Evolutionary conservation across 2,797 vertebrate species (phyloP).

Genomic region (Nannoperca australis): DNA sequence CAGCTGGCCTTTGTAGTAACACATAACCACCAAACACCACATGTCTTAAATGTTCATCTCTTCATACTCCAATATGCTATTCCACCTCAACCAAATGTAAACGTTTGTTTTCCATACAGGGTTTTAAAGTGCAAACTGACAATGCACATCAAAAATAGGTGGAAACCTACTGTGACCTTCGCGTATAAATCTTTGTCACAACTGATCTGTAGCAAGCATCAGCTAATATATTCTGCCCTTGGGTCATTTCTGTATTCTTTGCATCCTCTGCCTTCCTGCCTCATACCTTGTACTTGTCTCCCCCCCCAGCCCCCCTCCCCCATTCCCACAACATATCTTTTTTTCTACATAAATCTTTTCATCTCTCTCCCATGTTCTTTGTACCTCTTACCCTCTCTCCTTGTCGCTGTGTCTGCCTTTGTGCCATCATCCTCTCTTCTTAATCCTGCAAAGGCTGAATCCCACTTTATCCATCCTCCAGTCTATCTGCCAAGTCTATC

Average conservation of each 20-base stretch:
- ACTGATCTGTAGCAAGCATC: not conserved
- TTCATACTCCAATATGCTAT: not conserved
- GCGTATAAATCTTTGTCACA: not conserved
- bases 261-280: not conserved
- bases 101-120: not conserved
- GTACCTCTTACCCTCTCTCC: not conserved
- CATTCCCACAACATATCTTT: not conserved
- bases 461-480: slow-evolving; percentile 68
- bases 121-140: not conserved
- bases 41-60: not conserved
- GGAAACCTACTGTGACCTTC: not conserved
- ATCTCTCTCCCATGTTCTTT: slow-evolving; percentile 16
- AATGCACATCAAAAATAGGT: not conserved
- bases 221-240: not conserved
- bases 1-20: not conserved
- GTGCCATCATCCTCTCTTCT: slow-evolving; percentile 43
- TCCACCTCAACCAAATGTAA: not conserved
- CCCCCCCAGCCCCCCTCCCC: no score
- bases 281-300: not conserved
- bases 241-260: not conserved
- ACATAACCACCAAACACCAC: not conserved
- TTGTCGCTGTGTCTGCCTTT: slow-evolving; percentile 32
- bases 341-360: slow-evolving; percentile 1
- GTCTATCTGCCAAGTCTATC: slow-evolving; percentile 51
- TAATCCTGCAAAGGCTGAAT: slow-evolving; percentile 63